A percentile compares a stretch with the other conserved stretches of the same genome.
These are phyloP conservation scores for Acanthurus lineatus DNA, from an alignment of 2,797 vertebrate genomes.

Conservation along the genomic window DNA sequence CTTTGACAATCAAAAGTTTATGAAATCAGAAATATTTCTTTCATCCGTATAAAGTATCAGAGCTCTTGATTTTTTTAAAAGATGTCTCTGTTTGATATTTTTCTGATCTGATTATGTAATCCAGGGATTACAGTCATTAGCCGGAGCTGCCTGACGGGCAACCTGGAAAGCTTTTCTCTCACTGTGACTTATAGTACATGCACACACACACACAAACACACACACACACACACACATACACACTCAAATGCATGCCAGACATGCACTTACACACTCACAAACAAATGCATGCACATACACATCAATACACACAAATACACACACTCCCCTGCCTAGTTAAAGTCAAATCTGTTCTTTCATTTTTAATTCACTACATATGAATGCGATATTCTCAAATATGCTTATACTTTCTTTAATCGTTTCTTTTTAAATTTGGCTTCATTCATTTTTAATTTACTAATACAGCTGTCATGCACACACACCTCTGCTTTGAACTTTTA, in stretches of 20 bases:
- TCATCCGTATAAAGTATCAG: background rate
- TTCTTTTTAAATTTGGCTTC: too few species aligned
- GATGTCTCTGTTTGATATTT: background rate
- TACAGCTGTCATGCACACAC: too few species aligned
- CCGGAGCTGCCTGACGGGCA: constrained; percentile 13
- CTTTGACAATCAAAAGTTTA: background rate
- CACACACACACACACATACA: constrained; percentile 18
- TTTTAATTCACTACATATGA: background rate
- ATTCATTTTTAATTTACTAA: too few species aligned
- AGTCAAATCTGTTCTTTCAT: constrained; percentile 24
- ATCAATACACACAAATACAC: background rate
- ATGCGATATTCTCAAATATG: background rate
- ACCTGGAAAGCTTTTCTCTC: constrained; percentile 29
- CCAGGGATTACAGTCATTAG: constrained; percentile 18
- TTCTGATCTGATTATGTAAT: constrained; percentile 30
- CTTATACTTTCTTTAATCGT: background rate
- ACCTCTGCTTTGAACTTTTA: too few species aligned
- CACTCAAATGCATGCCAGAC: constrained; percentile 2
- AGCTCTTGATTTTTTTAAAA: background rate
- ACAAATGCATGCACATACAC: constrained; percentile 2
- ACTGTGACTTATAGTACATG: background rate
- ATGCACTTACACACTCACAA: constrained; percentile 2
- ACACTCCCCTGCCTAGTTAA: background rate
- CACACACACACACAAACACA: background rate
- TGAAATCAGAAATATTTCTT: background rate